A percentile compares a stretch with the other conserved stretches of the same genome.
These are phyloP conservation scores for Anoplopoma fimbria DNA, from an alignment of 2,113 vertebrate genomes.

Conservation along the genomic window DNA sequence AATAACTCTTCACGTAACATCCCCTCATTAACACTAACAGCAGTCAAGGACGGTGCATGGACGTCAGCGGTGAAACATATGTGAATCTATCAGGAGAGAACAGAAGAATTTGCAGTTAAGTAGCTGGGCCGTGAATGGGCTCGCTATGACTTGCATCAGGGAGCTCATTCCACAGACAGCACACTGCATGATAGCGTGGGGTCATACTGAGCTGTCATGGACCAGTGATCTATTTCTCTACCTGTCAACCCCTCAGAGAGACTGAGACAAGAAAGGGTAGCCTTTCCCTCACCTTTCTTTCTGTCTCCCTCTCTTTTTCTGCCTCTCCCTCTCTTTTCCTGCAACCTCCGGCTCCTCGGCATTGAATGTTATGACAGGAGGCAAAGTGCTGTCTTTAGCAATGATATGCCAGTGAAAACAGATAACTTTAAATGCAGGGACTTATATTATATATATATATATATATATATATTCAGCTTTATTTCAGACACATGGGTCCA, in stretches of 20 bases:
- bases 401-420: constrained; percentile 8
- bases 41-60: constrained; percentile 76
- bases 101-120: constrained; percentile 65
- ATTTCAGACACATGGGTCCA: no score
- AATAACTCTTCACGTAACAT: constrained; percentile 66
- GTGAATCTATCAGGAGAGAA: constrained; percentile 57
- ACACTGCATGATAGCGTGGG: constrained; percentile 71
- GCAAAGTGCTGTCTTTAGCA: constrained; percentile 50
- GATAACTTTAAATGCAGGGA: not conserved
- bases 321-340: not conserved
- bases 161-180: constrained; percentile 71
- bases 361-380: constrained; percentile 54
- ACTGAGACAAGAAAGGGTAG: constrained; percentile 72
- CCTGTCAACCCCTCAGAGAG: constrained; percentile 83
- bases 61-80: constrained; percentile 54
- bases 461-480: no score
- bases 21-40: constrained; percentile 73
- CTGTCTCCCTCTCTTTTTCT: constrained; percentile 3
- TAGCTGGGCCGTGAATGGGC: constrained; percentile 59
- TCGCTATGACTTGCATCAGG: constrained; percentile 63
- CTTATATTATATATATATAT: not conserved
- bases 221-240: constrained; percentile 85
- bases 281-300: constrained; percentile 64
- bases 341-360: constrained; percentile 26
- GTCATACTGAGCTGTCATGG: constrained; percentile 84